Evolutionary conservation across 2,888 invertebrate species (phyloP), one percentile per base, ranked within the genome.

Genomic region (Trileptium ribeirensis): DNA sequence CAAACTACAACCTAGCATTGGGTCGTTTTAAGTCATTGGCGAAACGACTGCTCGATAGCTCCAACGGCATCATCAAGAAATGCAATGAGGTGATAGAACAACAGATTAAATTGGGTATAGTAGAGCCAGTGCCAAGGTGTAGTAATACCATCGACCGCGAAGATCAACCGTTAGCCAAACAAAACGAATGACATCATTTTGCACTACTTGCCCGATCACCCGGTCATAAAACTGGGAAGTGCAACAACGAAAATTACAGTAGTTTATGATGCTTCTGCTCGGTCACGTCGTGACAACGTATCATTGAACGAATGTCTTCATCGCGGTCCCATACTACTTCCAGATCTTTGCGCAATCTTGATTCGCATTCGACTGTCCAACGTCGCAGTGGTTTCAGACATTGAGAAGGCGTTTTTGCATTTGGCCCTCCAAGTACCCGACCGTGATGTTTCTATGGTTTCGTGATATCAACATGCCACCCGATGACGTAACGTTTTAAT

Each of bases 201-300:
- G 19, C 84, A 84, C 40, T 84, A 83, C 67, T 36, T 83, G 24
- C 84, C 84, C 0, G 81, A 84, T 70, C 84, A 84, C n/a, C 51
- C 82, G 0, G 83, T 84, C 0, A 67, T 84, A n/a, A 78, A 74
- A 0, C 79, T 81, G 19, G 24, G 74, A 8, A 83, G 83, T 15
- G 24, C 70, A n/a, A 75, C 51, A 51, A 51, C 85, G 0, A 86
- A 86, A 78, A 40, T 86, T 8, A 36, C 84, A 3, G 78, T 83
- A 34, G 85, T 86, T 15, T 86, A 81, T 74, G 86, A 86, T 82
- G 86, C 82, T 1, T 83, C 82, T 0, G 80, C 78, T 0, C 34
- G 29, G 39, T 36, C 31, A 31, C 19, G n/a, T 19, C 19, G 1
- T 0, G 77, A 83, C 79, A 81, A 67, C 1, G 3, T 74, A 1